Percentiles rank a stretch among this genome's conserved stretches.
Evolutionary conservation across 2,113 vertebrate species (phyloP).

Genomic region (Miniopterus natalensis): DNA sequence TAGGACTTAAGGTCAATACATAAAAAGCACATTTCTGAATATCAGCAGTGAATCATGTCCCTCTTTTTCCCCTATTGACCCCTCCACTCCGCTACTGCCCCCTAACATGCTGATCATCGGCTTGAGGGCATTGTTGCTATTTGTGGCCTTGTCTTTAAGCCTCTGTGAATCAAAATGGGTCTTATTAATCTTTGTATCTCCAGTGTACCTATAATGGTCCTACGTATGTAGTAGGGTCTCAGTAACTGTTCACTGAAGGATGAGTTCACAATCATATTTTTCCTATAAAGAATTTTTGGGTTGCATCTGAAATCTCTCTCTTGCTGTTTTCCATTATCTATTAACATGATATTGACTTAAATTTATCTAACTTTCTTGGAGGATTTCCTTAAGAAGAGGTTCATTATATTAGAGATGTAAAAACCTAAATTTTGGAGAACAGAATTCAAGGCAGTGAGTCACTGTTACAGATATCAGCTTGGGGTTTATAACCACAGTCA

Average conservation of each 20-base stretch:
- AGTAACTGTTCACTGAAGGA: background rate
- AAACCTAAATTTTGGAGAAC: slow-evolving; percentile 38
- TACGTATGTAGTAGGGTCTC: background rate
- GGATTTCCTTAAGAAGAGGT: slow-evolving; percentile 50
- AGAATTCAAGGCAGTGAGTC: slow-evolving; percentile 36
- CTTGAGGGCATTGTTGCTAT: background rate
- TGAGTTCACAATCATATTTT: background rate
- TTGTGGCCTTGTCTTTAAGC: background rate
- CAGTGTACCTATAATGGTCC: background rate
- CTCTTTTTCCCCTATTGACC: too few relatives aligned
- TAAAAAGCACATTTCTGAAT: too few relatives aligned
- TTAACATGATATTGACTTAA: slow-evolving; percentile 32
- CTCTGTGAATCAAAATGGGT: background rate
- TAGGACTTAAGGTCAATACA: too few relatives aligned
- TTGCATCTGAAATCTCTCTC: slow-evolving; percentile 27
- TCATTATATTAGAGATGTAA: background rate
- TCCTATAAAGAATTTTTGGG: slow-evolving; percentile 30
- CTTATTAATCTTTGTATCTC: background rate
- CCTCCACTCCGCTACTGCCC: too few relatives aligned
- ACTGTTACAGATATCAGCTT: slow-evolving; percentile 22
- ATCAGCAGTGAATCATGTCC: too few relatives aligned
- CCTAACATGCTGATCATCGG: background rate
- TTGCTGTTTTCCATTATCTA: slow-evolving; percentile 7
- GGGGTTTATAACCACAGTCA: slow-evolving; percentile 53
- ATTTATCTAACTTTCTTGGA: slow-evolving; percentile 9